Base-by-base conservation (phyloP, 2,113 vertebrate species). In the Rhinolophus sinicus region DNA sequence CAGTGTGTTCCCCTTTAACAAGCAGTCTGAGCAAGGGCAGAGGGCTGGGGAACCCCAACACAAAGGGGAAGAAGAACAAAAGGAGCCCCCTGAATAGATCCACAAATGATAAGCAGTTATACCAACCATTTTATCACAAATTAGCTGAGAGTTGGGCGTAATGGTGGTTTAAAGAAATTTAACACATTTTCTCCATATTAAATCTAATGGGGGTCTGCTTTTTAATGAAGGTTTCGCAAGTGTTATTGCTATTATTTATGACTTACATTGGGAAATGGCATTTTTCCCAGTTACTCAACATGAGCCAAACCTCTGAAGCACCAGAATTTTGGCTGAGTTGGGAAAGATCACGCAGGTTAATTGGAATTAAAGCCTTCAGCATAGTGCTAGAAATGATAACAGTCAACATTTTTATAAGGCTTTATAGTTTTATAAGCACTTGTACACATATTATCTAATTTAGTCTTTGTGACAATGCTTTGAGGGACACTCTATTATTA, bases 241-340 rank as follows among this genome's bases (percentile, higher is more conserved):
- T 75, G 24, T 47, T 85, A n/a, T 78, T 89, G 69, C 50, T 93
- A 62, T 85, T 69, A 87, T 67, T 84, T 86, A 82, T 52, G 69
- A 85, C 50, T 90, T 89, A 95, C 56, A 85, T 73, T 92, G 35
- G 67, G 92, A 95, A 93, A 62, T 70, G 50, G 7, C 38, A 76
- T 95, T 80, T 67, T 47, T 26, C 40, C 28, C 47, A 87, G 52
- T 86, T 93, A 22, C 9, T 70, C 62, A 67, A 52, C 14, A 28
- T 6, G 38, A 83, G 52, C 54, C 91, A 94, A 40, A 52, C 30
- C 30, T 90, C 50, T n/a, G 38, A 54, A 89, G 58, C 15, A 83
- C 64, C 9, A 28, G 21, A 96, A n/a, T 88, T 47, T 95, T 47
- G 2, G 16, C 65, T 90, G 90, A 65, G 26, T 19, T 69, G 56